A percentile compares a stretch with the other conserved stretches of the same genome.
These are phyloP conservation scores for Melolontha melolontha DNA, from an alignment of 2,888 invertebrate species.

Conservation along the genomic window DNA sequence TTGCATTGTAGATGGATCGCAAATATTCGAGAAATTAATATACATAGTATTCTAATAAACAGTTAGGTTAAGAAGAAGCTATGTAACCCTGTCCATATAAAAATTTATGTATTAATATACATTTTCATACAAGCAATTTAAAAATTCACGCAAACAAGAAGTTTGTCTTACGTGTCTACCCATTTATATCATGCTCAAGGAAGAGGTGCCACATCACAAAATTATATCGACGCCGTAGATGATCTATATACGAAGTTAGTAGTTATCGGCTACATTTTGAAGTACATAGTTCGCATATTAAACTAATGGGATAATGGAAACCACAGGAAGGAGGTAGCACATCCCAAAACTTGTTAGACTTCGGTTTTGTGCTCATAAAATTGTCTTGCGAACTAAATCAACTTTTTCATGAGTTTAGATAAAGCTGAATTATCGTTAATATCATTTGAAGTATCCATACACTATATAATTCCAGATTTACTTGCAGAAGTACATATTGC, in stretches of 20 bases:
- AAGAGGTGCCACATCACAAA: conserved; percentile 3
- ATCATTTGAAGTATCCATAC: not conserved
- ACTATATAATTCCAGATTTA: no score
- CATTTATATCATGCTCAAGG: no score
- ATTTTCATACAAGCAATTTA: no score
- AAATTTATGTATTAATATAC: no score
- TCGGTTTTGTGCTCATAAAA: conserved; percentile 16
- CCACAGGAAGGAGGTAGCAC: conserved; percentile 15
- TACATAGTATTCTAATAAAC: no score
- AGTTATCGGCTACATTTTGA: conserved; percentile 23
- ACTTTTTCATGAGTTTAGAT: conserved; percentile 2
- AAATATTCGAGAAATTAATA: no score
- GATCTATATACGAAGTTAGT: conserved; percentile 24
- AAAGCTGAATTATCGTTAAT: not conserved
- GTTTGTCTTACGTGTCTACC: no score
- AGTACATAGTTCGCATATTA: conserved; percentile 28
- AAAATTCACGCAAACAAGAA: no score
- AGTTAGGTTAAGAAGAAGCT: no score
- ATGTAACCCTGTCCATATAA: no score
- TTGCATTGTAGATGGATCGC: no score
- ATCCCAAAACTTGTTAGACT: conserved; percentile 25
- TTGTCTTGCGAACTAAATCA: conserved; percentile 12
- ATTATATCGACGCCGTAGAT: conserved; percentile 19
- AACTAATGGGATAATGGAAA: conserved; percentile 32
- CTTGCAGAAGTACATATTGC: no score